phyloP scores from a whole-genome alignment of 2,113 vertebrate genomes.

The Mustelus asterias region DNA sequence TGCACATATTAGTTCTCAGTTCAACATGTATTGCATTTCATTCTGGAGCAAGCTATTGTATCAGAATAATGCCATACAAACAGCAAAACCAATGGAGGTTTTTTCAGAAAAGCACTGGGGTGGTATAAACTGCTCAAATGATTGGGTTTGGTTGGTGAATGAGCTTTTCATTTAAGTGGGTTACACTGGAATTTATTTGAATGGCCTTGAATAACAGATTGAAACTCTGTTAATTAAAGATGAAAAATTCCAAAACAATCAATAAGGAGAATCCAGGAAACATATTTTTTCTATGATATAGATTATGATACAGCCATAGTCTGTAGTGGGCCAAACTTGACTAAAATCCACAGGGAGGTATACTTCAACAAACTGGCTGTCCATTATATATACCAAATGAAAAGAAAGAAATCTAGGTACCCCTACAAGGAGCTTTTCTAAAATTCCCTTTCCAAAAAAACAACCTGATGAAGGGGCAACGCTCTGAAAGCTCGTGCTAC shows the following conservation, averaged over 20 bases:
- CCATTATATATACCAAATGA: neutral
- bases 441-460: neutral
- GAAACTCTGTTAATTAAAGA: neutral
- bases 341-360: neutral
- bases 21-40: neutral
- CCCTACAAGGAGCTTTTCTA: neutral
- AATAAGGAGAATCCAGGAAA: neutral
- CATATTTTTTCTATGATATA: neutral
- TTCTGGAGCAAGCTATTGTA: neutral
- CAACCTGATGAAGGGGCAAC: too few species aligned
- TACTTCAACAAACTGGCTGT: neutral
- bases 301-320: neutral
- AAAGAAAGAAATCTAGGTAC: neutral
- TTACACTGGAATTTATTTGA: neutral
- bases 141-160: neutral
- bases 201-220: neutral
- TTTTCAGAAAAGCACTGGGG: neutral
- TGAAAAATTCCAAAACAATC: neutral
- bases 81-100: neutral
- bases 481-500: too few species aligned
- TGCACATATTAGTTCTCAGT: neutral
- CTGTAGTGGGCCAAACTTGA: neutral
- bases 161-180: neutral
- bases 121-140: neutral
- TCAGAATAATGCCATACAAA: neutral